A percentile compares a stretch with the other conserved stretches of the same genome.
Conservation (phyloP, 37 sponge, comb jelly and placozoan species). For the Halisarca cf. caerulea region DNA sequence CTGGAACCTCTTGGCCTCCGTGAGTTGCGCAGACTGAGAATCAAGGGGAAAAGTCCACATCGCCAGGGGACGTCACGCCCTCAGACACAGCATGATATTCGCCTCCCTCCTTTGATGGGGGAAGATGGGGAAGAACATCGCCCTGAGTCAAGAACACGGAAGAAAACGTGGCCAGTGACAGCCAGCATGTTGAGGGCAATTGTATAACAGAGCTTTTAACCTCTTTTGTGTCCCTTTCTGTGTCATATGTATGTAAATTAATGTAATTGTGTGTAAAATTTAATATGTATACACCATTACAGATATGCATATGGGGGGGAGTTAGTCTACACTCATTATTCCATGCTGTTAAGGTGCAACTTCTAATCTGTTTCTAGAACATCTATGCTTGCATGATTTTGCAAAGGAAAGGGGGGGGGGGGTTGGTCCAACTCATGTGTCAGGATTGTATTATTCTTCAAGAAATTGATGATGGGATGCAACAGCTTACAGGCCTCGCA, state of each 20-base stretch:
- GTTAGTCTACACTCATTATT: not conserved
- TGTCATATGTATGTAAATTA: too few relatives aligned
- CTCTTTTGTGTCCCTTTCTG: too few relatives aligned
- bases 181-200: slow-evolving; percentile 57
- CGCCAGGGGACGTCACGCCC: not conserved
- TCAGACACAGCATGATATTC: not conserved
- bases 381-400: too few relatives aligned
- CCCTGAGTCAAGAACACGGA: not conserved
- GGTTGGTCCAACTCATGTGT: too few relatives aligned
- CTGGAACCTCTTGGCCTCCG: slow-evolving; percentile 10
- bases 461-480: too few relatives aligned
- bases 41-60: not conserved
- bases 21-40: not conserved
- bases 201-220: not conserved
- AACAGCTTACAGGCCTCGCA: too few relatives aligned
- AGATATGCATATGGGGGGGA: not conserved
- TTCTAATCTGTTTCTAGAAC: too few relatives aligned
- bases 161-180: slow-evolving; percentile 62
- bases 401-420: too few relatives aligned
- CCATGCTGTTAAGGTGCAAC: too few relatives aligned
- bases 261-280: not conserved
- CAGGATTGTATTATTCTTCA: too few relatives aligned
- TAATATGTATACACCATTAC: not conserved
- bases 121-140: too few relatives aligned
- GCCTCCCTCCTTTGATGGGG: not conserved